Conservation (phyloP, 2,113 vertebrate genomes). For the Hipposideros armiger region DNA sequence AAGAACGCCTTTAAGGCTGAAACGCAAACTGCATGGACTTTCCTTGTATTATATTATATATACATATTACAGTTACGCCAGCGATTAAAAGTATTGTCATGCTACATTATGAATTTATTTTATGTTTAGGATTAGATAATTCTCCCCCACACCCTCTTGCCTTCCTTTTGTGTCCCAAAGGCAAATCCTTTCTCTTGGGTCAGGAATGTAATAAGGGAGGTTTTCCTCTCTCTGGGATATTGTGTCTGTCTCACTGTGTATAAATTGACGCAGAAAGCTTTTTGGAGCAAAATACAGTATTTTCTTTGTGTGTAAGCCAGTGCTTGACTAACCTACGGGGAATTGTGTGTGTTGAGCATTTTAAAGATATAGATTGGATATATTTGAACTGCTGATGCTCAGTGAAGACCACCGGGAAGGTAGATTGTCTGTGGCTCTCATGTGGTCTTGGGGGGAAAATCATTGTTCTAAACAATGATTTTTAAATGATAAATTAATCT, state of each 20-base stretch:
- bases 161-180: constrained; percentile 86
- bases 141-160: constrained; percentile 65
- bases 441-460: background rate
- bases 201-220: constrained; percentile 94
- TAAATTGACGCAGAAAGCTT: constrained; percentile 91
- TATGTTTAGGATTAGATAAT: constrained; percentile 88
- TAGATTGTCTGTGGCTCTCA: constrained; percentile 60
- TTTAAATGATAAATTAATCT: constrained; percentile 58
- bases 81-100: constrained; percentile 85
- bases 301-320: constrained; percentile 92
- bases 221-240: constrained; percentile 94
- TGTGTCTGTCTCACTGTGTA: constrained; percentile 93
- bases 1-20: constrained; percentile 57
- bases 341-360: constrained; percentile 87
- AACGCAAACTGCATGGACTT: constrained; percentile 65
- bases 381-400: constrained; percentile 85
- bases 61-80: constrained; percentile 81
- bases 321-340: constrained; percentile 89
- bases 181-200: constrained; percentile 89
- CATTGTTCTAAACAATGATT: background rate
- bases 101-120: constrained; percentile 85
- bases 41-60: constrained; percentile 70
- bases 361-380: constrained; percentile 85
- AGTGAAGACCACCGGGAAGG: constrained; percentile 67
- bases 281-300: constrained; percentile 90